phyloP scores from a whole-genome alignment of 2,113 vertebrate species.

The Dipodomys stephensi region DNA sequence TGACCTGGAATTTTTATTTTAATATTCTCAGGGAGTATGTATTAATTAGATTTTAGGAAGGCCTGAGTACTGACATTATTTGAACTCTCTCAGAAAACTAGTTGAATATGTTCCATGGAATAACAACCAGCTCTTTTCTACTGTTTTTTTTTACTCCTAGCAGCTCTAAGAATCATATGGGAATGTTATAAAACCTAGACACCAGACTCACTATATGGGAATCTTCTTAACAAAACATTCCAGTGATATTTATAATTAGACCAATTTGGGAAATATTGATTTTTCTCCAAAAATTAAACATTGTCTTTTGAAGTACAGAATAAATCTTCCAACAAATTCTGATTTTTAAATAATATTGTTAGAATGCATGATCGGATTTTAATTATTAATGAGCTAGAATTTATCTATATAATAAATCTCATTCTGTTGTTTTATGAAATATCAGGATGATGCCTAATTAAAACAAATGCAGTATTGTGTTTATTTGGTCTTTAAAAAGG shows the following conservation, averaged over 20 bases:
- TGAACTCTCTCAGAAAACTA: not conserved
- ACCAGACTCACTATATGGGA: not conserved
- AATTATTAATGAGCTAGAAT: conserved; percentile 25
- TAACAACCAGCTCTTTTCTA: not conserved
- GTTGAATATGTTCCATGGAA: not conserved
- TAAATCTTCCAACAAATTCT: not conserved
- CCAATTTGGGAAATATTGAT: not conserved
- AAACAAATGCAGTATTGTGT: conserved; percentile 39
- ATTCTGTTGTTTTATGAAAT: conserved; percentile 33
- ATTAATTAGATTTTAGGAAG: not conserved
- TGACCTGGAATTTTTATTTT: not conserved
- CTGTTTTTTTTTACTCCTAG: not conserved
- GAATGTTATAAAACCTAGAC: not conserved
- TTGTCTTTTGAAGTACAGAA: not conserved
- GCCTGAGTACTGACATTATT: not conserved
- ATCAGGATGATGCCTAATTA: conserved; percentile 9
- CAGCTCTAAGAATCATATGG: not conserved
- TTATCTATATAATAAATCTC: conserved; percentile 15
- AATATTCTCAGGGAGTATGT: not conserved
- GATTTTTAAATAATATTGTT: conserved; percentile 11
- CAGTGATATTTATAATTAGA: conserved; percentile 1
- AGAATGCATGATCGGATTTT: not conserved
- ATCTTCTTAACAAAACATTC: conserved; percentile 6
- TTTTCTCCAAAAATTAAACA: conserved; percentile 39
- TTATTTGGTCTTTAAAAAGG: conserved; percentile 1